phyloP scores from a whole-genome alignment of 2,113 vertebrate species.

The Lepisosteus oculatus region DNA sequence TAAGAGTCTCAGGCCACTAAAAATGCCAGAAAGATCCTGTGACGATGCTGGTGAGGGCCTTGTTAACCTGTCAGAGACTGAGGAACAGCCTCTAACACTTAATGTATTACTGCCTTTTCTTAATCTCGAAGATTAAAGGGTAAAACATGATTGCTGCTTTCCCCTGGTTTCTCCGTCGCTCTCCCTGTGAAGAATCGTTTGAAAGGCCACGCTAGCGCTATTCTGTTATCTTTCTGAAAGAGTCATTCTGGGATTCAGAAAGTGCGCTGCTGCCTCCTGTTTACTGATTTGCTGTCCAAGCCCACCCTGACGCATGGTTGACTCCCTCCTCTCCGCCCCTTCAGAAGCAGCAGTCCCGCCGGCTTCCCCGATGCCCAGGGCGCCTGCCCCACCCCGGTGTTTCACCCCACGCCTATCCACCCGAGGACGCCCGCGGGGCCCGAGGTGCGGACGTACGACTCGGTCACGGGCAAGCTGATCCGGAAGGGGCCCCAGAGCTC shows the following conservation, averaged over 20 bases:
- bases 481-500: constrained; percentile 42
- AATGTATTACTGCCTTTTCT: too few relatives aligned
- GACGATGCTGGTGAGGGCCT: too few relatives aligned
- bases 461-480: constrained; percentile 74
- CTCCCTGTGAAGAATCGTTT: neutral
- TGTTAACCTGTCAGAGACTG: too few relatives aligned
- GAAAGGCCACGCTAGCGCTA: neutral
- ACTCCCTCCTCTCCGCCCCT: constrained; percentile 3
- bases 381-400: constrained; percentile 62
- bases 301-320: neutral
- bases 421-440: constrained; percentile 67
- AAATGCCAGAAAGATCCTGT: too few relatives aligned
- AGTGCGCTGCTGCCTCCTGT: neutral
- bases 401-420: constrained; percentile 77
- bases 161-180: too few relatives aligned
- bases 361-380: constrained; percentile 69
- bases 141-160: too few relatives aligned
- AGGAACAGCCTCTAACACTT: too few relatives aligned
- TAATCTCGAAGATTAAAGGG: too few relatives aligned
- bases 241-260: too few relatives aligned
- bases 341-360: constrained; percentile 83
- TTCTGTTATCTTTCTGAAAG: neutral
- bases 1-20: too few relatives aligned
- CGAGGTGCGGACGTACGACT: constrained; percentile 69
- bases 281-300: neutral